phyloP scores from a whole-genome alignment of 2,888 invertebrate species.

The Drosophila setosimentum region DNA sequence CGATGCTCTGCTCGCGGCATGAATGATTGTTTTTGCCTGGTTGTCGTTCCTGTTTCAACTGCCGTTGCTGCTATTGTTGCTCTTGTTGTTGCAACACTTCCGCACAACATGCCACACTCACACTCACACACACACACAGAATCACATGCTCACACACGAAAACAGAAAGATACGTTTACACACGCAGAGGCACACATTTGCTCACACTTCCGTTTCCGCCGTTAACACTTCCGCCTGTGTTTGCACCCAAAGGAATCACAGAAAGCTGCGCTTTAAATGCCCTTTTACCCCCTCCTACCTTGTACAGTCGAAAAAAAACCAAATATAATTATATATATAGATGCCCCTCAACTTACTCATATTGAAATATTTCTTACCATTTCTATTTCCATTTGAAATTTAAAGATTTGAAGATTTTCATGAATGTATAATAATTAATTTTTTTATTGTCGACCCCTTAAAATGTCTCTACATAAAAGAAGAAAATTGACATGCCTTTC shows the following conservation, averaged over 20 bases:
- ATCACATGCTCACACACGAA: slow-evolving; percentile 18
- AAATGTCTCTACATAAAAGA: neutral
- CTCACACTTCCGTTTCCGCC: slow-evolving; percentile 73
- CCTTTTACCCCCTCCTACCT: neutral
- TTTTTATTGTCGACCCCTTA: neutral
- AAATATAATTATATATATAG: accelerated
- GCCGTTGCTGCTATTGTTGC: slow-evolving; percentile 23
- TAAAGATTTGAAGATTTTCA: neutral
- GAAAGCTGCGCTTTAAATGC: slow-evolving; percentile 38
- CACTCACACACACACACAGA: slow-evolving; percentile 21
- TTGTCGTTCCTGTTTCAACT: slow-evolving; percentile 27
- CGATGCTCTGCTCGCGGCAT: slow-evolving; percentile 28
- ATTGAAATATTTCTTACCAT: neutral
- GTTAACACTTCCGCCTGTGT: slow-evolving; percentile 73
- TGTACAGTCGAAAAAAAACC: neutral
- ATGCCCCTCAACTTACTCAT: neutral
- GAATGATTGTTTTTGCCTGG: slow-evolving; percentile 49
- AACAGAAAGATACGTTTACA: neutral
- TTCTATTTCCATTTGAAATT: neutral
- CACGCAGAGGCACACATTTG: neutral
- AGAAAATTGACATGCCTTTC: neutral
- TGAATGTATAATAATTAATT: neutral
- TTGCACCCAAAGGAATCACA: slow-evolving; percentile 59
- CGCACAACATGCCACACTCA: slow-evolving; percentile 28
- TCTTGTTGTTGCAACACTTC: slow-evolving; percentile 55